Conservation (phyloP, 1,140 invertebrate species). For the Sipha flava region DNA sequence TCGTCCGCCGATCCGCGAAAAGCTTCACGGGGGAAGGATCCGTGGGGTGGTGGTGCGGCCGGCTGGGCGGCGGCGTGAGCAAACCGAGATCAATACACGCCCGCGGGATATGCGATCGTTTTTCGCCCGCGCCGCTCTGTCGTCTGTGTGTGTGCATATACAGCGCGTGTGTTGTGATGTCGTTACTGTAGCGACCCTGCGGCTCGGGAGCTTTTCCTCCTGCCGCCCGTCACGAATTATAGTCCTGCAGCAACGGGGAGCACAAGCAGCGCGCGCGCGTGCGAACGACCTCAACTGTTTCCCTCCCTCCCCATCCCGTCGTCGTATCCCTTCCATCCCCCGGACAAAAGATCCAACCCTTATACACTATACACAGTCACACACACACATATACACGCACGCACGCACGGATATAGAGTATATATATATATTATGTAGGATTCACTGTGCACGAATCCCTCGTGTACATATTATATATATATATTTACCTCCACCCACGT, state of each 20-base stretch:
- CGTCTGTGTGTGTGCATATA: background rate
- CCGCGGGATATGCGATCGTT: no score
- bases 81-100: slow-evolving; percentile 15
- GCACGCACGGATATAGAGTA: background rate
- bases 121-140: background rate
- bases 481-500: no score
- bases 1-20: slow-evolving; percentile 6
- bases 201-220: background rate
- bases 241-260: background rate
- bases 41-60: background rate
- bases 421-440: background rate
- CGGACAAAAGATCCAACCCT: background rate
- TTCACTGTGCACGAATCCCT: no score
- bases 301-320: background rate
- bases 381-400: background rate
- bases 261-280: no score
- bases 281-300: no score
- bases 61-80: background rate
- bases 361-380: background rate
- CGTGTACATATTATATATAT: no score
- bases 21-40: background rate
- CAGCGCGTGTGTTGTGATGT: slow-evolving; percentile 30
- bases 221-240: background rate
- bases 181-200: slow-evolving; percentile 28
- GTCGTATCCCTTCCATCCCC: background rate